These are phyloP conservation scores for Coptodon bakossiorum DNA, from an alignment of 2,113 vertebrate species.

Conservation along the genomic window DNA sequence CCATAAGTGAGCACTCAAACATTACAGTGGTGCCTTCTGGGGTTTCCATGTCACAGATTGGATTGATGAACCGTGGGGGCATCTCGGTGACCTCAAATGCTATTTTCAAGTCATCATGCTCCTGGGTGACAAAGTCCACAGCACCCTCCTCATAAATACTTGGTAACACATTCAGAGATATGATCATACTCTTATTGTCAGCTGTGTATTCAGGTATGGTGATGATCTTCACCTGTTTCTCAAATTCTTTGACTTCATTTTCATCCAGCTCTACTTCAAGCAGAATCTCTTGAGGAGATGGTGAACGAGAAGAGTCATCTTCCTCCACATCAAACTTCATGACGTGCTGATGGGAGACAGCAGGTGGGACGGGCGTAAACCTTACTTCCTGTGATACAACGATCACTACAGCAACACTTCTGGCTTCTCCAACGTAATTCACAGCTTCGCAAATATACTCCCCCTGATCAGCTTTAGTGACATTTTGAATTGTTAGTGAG, in stretches of 20 bases:
- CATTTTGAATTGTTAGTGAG: constrained; percentile 74
- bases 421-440: constrained; percentile 91
- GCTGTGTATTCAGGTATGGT: constrained; percentile 89
- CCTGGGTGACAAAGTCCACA: constrained; percentile 70
- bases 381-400: constrained; percentile 78
- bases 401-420: constrained; percentile 81
- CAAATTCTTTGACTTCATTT: constrained; percentile 92
- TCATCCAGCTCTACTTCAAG: constrained; percentile 96
- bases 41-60: constrained; percentile 81
- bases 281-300: constrained; percentile 96
- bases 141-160: constrained; percentile 79
- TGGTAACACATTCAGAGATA: constrained; percentile 92
- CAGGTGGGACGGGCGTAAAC: constrained; percentile 80
- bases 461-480: constrained; percentile 80
- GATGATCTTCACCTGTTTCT: constrained; percentile 96
- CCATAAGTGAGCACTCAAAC: constrained; percentile 92
- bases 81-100: constrained; percentile 93
- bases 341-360: constrained; percentile 93
- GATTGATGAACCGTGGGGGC: constrained; percentile 89
- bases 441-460: constrained; percentile 91
- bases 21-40: constrained; percentile 79
- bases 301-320: constrained; percentile 84
- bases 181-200: constrained; percentile 94
- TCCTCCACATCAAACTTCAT: constrained; percentile 95
- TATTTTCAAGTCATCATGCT: constrained; percentile 84